A percentile compares a stretch with the other conserved stretches of the same genome.
phyloP scores from a whole-genome alignment of 2,888 invertebrate genomes.

The Rotaria socialis region DNA sequence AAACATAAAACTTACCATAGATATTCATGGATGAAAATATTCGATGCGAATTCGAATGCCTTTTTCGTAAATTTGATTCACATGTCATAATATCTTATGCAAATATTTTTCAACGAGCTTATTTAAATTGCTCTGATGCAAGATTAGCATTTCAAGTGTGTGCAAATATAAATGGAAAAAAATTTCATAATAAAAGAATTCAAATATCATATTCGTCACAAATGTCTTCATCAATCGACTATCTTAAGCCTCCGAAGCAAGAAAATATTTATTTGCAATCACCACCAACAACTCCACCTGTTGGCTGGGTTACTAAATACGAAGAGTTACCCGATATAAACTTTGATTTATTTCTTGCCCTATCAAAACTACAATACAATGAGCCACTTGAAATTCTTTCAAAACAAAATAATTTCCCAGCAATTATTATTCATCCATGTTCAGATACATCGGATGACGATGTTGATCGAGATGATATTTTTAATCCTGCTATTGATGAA shows the following conservation, averaged over 20 bases:
- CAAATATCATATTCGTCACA: background rate
- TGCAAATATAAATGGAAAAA: background rate
- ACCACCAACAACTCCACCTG: background rate
- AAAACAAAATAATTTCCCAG: background rate
- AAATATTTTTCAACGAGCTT: background rate
- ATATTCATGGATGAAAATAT: background rate
- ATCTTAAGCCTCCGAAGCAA: background rate
- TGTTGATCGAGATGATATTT: background rate
- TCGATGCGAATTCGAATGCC: background rate
- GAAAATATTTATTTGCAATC: conserved; percentile 2
- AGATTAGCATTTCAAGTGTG: background rate
- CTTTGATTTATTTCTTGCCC: conserved; percentile 10
- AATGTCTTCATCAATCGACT: background rate
- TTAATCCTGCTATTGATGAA: background rate
- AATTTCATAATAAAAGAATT: background rate
- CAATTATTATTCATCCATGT: conserved; percentile 25
- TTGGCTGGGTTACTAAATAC: background rate
- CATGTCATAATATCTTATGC: background rate
- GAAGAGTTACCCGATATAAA: background rate
- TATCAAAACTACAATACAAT: background rate
- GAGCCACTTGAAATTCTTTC: conserved; percentile 11
- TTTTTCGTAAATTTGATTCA: conserved; percentile 1
- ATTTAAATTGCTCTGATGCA: background rate
- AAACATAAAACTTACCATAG: background rate
- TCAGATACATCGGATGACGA: background rate